phyloP scores from a whole-genome alignment of 1,140 invertebrate genomes.

The Ooceraea biroi region DNA sequence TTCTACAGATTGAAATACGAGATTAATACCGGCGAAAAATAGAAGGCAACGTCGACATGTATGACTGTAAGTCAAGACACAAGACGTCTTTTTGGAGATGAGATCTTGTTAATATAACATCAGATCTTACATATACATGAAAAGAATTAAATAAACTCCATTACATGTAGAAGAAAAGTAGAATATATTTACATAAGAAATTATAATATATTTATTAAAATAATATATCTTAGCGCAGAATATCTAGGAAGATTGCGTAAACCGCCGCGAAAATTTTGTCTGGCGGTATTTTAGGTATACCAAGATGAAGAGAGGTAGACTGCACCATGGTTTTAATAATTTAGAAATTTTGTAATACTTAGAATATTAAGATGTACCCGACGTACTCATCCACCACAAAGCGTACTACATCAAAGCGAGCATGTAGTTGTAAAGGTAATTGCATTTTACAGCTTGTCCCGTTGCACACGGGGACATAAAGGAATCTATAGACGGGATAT shows the following conservation, averaged over 20 bases:
- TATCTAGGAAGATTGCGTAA: not conserved
- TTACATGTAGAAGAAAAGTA: too few species aligned
- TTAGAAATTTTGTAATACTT: constrained; percentile 45
- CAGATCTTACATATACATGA: too few species aligned
- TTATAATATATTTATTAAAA: too few species aligned
- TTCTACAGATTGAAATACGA: not conserved
- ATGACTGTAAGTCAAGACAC: not conserved
- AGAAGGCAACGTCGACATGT: not conserved
- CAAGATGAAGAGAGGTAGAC: not conserved
- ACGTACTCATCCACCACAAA: constrained; percentile 45
- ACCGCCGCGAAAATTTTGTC: not conserved
- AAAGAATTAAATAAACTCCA: not conserved
- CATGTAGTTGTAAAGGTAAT: constrained; percentile 59
- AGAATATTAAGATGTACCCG: constrained; percentile 43
- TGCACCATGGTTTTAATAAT: constrained; percentile 23
- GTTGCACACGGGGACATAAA: constrained; percentile 40
- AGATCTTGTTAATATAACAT: not conserved
- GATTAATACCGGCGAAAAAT: not conserved
- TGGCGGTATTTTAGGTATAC: not conserved
- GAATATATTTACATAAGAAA: too few species aligned
- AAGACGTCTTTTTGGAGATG: not conserved
- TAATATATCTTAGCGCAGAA: not conserved
- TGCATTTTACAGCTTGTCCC: constrained; percentile 54
- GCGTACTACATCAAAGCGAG: constrained; percentile 40
- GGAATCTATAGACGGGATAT: constrained; percentile 43